phyloP scores from a whole-genome alignment of 2,888 invertebrate genomes.

The Gerris lacustris region DNA sequence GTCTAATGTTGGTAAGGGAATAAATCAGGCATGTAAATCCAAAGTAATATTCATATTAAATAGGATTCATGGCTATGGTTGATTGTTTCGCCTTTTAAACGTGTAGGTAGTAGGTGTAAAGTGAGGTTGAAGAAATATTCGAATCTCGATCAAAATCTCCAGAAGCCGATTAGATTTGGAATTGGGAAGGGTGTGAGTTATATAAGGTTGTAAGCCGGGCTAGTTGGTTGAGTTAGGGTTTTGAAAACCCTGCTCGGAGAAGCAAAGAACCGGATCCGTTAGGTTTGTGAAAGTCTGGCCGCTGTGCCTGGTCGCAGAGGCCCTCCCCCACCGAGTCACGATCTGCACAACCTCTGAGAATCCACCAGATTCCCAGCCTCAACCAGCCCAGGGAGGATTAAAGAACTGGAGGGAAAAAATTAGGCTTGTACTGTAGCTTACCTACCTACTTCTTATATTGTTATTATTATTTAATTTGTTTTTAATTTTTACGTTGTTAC shows the following conservation, averaged over 20 bases:
- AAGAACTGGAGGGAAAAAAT: no score
- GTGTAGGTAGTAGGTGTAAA: neutral
- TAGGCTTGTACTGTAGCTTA: no score
- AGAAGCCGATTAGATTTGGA: no score
- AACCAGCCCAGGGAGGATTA: neutral
- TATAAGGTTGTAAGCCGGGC: neutral
- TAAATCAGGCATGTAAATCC: no score
- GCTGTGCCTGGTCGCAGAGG: neutral
- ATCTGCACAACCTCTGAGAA: neutral
- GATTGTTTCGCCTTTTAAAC: neutral
- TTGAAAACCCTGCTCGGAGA: neutral
- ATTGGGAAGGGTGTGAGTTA: neutral
- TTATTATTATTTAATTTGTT: no score
- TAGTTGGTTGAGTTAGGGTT: neutral
- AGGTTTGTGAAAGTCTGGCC: constrained; percentile 1
- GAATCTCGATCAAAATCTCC: no score
- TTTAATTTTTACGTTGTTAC: no score
- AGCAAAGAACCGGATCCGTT: constrained; percentile 1
- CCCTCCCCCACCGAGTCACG: constrained; percentile 3
- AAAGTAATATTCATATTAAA: neutral
- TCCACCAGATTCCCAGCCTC: neutral
- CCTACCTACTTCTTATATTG: no score
- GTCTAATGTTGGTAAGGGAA: no score
- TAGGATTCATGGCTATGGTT: neutral
- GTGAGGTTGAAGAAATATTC: no score